phyloP scores from a whole-genome alignment of 2,888 invertebrate genomes.

The Xestia ashworthii region DNA sequence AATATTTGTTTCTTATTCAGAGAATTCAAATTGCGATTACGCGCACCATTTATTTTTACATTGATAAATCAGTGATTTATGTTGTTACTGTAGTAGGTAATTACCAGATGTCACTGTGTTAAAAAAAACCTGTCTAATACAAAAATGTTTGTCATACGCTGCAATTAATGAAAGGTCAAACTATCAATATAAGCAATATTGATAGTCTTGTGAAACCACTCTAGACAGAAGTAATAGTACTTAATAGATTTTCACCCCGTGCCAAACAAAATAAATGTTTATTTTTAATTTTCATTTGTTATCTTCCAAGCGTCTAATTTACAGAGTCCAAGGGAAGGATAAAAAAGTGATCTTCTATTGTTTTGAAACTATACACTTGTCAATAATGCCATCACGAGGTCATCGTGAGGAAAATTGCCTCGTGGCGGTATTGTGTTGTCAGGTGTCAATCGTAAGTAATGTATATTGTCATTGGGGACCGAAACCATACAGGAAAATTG shows the following conservation, averaged over 20 bases:
- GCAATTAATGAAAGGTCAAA: background rate
- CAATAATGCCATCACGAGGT: conserved; percentile 6
- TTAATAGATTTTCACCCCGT: background rate
- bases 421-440: conserved; percentile 59
- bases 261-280: background rate
- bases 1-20: conserved; percentile 49
- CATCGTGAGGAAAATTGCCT: conserved; percentile 11
- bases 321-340: background rate
- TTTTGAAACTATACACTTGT: background rate
- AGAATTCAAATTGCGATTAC: conserved; percentile 41
- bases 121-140: background rate
- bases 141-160: background rate
- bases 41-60: conserved; percentile 31
- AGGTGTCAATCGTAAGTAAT: conserved; percentile 71
- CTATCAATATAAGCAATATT: too few relatives aligned
- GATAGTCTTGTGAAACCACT: too few relatives aligned
- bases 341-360: background rate
- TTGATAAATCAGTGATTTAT: conserved; percentile 14
- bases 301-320: background rate
- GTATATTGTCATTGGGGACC: conserved; percentile 71
- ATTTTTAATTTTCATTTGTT: background rate
- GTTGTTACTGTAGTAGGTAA: conserved; percentile 6
- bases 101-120: background rate
- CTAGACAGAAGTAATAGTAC: background rate
- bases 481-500: conserved; percentile 67